A percentile compares a stretch with the other conserved stretches of the same genome.
These are phyloP conservation scores for Acrocera orbiculus DNA, from an alignment of 2,888 invertebrate species.

Conservation along the genomic window DNA sequence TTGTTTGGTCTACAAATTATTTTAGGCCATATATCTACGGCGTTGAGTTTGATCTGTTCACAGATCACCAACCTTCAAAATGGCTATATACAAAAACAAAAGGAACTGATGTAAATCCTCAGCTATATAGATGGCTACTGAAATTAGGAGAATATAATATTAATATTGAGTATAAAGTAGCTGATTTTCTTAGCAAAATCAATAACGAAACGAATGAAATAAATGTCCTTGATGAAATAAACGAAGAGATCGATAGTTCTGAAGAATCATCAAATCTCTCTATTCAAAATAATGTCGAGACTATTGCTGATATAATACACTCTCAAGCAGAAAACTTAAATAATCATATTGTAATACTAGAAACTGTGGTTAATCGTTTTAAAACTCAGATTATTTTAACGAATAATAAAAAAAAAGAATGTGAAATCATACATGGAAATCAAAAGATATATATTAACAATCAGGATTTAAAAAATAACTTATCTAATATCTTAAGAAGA, in stretches of 20 bases:
- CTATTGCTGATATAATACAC: slow-evolving; percentile 1
- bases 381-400: slow-evolving; percentile 2
- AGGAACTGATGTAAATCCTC: slow-evolving; percentile 1
- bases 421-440: not conserved
- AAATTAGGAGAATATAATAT: slow-evolving; percentile 5
- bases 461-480: slow-evolving; percentile 1
- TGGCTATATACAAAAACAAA: not conserved
- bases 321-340: slow-evolving; percentile 4
- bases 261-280: not conserved
- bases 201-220: slow-evolving; percentile 1
- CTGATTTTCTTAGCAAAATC: slow-evolving; percentile 3
- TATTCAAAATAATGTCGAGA: not conserved
- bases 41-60: not conserved
- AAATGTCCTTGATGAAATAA: not conserved
- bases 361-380: slow-evolving; percentile 4
- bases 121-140: not conserved
- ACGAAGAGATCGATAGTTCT: not conserved
- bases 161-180: slow-evolving; percentile 4
- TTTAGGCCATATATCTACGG: slow-evolving; percentile 3
- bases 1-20: slow-evolving; percentile 5
- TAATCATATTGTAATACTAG: slow-evolving; percentile 4
- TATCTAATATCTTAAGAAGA: not conserved
- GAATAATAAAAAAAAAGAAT: slow-evolving; percentile 2
- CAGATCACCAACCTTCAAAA: not conserved
- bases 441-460: slow-evolving; percentile 2